Evolutionary conservation across 2,113 vertebrate genomes (phyloP).

Genomic region (Zosterops lateralis): DNA sequence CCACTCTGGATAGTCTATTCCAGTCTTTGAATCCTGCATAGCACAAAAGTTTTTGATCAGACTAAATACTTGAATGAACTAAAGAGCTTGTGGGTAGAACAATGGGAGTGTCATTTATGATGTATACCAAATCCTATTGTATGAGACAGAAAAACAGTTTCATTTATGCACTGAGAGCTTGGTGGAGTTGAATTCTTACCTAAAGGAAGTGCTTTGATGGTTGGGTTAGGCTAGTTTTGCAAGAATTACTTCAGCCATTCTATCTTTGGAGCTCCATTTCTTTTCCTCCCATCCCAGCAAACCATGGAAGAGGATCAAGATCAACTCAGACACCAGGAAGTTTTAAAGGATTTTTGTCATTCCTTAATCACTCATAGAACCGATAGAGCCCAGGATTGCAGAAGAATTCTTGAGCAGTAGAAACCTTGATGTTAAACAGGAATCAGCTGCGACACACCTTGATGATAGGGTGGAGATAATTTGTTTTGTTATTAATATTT

Average conservation of each 20-base stretch:
- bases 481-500: slow-evolving; percentile 60
- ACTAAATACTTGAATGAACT: background rate
- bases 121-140: slow-evolving; percentile 20
- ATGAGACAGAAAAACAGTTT: slow-evolving; percentile 52
- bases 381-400: slow-evolving; percentile 30
- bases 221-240: slow-evolving; percentile 64
- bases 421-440: slow-evolving; percentile 55
- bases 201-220: slow-evolving; percentile 70
- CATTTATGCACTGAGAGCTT: slow-evolving; percentile 49
- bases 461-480: slow-evolving; percentile 65
- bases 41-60: background rate
- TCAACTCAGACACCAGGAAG: background rate
- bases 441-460: slow-evolving; percentile 61
- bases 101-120: slow-evolving; percentile 15
- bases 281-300: slow-evolving; percentile 19
- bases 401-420: slow-evolving; percentile 34
- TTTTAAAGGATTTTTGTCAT: slow-evolving; percentile 61
- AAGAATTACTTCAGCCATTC: slow-evolving; percentile 32
- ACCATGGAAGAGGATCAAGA: slow-evolving; percentile 3
- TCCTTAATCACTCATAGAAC: slow-evolving; percentile 41
- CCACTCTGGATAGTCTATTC: background rate
- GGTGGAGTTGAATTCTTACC: slow-evolving; percentile 37
- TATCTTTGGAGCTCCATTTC: slow-evolving; percentile 51
- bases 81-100: background rate
- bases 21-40: background rate